phyloP scores from a whole-genome alignment of 2,797 vertebrate genomes.

The Ibycter americanus region DNA sequence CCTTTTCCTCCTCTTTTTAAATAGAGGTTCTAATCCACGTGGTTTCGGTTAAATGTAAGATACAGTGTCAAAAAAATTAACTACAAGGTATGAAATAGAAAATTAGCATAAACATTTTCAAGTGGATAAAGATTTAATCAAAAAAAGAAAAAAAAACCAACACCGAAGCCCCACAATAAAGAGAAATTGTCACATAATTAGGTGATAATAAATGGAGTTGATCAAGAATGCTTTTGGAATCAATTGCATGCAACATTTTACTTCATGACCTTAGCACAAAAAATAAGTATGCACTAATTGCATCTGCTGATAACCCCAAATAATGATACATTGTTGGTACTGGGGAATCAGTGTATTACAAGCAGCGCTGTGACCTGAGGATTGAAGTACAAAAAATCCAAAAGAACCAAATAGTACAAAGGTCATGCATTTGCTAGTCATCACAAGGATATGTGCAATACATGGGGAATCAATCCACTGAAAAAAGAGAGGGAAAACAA shows the following conservation, averaged over 20 bases:
- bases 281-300: background rate
- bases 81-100: background rate
- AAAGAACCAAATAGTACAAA: background rate
- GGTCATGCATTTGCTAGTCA: background rate
- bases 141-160: background rate
- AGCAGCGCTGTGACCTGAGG: background rate
- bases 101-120: background rate
- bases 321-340: background rate
- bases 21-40: background rate
- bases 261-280: background rate
- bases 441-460: background rate
- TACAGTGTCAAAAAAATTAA: background rate
- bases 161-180: background rate
- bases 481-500: background rate
- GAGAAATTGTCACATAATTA: background rate
- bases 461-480: background rate
- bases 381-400: background rate
- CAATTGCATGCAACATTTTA: background rate
- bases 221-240: background rate
- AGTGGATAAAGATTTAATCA: background rate
- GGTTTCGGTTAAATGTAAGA: background rate
- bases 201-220: background rate
- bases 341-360: background rate
- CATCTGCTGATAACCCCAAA: background rate
- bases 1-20: background rate